Percentiles rank a stretch among this genome's conserved stretches.
These are phyloP conservation scores for Eumaeus atala DNA, from an alignment of 1,140 invertebrate genomes.

Conservation along the genomic window DNA sequence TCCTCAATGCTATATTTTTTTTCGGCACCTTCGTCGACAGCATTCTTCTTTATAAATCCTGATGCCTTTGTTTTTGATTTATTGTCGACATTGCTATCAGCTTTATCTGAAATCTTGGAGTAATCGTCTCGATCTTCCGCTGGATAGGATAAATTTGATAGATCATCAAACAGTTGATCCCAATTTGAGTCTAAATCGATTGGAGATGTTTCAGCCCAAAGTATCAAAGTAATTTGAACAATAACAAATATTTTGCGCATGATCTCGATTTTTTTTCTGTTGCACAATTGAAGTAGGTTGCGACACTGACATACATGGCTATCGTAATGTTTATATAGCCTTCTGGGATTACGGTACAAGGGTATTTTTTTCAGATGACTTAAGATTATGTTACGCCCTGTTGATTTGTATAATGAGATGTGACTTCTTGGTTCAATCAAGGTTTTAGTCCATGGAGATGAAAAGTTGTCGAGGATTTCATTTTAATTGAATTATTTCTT, in stretches of 20 bases:
- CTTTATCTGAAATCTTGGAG: constrained; percentile 40
- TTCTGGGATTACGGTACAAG: constrained; percentile 47
- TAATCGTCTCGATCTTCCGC: constrained; percentile 55
- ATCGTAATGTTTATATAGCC: constrained; percentile 54
- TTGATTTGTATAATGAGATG: constrained; percentile 37
- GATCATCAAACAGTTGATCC: constrained; percentile 44
- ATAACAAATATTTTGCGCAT: constrained; percentile 37
- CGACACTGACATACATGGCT: constrained; percentile 69
- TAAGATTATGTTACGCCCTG: constrained; percentile 35
- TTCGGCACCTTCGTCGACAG: constrained; percentile 69
- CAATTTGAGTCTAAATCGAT: constrained; percentile 28
- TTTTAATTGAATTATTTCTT: too few relatives aligned
- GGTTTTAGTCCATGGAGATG: constrained; percentile 16
- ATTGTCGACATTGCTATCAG: constrained; percentile 20
- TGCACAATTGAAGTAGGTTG: constrained; percentile 61
- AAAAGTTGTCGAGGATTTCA: too few relatives aligned
- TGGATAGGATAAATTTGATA: constrained; percentile 47
- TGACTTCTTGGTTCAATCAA: constrained; percentile 43
- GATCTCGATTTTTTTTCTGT: constrained; percentile 46
- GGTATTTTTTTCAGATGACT: constrained; percentile 33
- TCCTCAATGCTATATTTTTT: constrained; percentile 56
- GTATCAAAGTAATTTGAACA: constrained; percentile 41
- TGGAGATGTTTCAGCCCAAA: constrained; percentile 42
- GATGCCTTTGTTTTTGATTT: constrained; percentile 28
- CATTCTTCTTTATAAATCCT: constrained; percentile 44